A percentile compares a stretch with the other conserved stretches of the same genome.
Evolutionary conservation across 2,888 invertebrate species (phyloP).

Genomic region (Pomacea canaliculata): DNA sequence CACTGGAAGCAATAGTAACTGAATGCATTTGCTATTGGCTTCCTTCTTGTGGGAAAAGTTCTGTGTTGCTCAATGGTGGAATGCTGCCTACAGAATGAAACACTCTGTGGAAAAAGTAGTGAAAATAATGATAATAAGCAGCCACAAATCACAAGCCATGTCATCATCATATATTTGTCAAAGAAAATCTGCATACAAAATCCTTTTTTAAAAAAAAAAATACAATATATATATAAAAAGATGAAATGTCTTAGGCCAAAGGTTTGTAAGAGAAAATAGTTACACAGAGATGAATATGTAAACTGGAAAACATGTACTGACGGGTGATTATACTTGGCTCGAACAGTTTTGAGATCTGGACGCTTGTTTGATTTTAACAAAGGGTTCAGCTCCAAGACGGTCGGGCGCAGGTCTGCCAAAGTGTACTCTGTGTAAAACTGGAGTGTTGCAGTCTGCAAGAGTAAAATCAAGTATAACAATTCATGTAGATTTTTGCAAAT

Average conservation of each 20-base stretch:
- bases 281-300: neutral
- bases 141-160: neutral
- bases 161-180: neutral
- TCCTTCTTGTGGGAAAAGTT: slow-evolving; percentile 27
- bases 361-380: slow-evolving; percentile 84
- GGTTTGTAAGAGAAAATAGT: too few species aligned
- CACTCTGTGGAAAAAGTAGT: slow-evolving; percentile 73
- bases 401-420: slow-evolving; percentile 79
- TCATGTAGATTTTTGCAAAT: too few species aligned
- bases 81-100: slow-evolving; percentile 93
- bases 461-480: neutral
- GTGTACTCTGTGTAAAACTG: slow-evolving; percentile 77
- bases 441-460: slow-evolving; percentile 64
- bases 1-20: too few species aligned
- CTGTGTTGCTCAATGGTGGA: slow-evolving; percentile 69
- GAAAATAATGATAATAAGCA: slow-evolving; percentile 21
- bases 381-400: slow-evolving; percentile 81
- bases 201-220: too few species aligned
- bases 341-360: slow-evolving; percentile 85
- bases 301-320: slow-evolving; percentile 67
- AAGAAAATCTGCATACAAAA: too few species aligned
- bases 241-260: too few species aligned
- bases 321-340: slow-evolving; percentile 94
- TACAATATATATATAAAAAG: too few species aligned
- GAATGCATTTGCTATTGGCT: too few species aligned